Evolutionary conservation across 2,888 invertebrate genomes (phyloP), one percentile per base, ranked within the genome.

Genomic region (Melanostoma mellinum): DNA sequence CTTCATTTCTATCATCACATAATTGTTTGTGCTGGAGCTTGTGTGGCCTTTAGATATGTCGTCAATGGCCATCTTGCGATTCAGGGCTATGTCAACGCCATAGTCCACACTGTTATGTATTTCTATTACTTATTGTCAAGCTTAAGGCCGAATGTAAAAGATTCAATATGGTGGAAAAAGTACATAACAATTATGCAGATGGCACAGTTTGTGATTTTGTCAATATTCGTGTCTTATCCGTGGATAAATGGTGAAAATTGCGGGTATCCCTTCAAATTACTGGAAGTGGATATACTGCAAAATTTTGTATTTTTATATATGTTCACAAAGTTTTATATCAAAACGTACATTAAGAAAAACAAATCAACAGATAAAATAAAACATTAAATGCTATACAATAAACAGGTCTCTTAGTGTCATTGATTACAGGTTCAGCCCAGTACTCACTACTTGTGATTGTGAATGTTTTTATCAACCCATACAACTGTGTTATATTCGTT

Each of bases 51-150:
- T 0, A 94, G 93, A 85, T 95, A 93, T 87, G 87, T 93, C 0
- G 92, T 93, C 86, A 94, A 95, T 85, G 96, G 96, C 0, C 95
- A 95, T 87, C 93, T 93, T 0, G 92, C 93, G 4, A 91, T 93
- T 78, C 91, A 95, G 32, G 95, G 95, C 0, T 88, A 94, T 0
- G 89, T 96, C 33, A 97, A 97, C 88, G 92, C 93, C 0, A 93
- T 95, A 76, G 95, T 97, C 0, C 97, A 97, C 88, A 89, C 93
- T 0, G 89, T 96, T 35, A 97, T 97, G 97, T 97, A 97, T 88
- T 92, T 92, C 0, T 96, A 97, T 89, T 97, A 97, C 88, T 92
- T 96, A 5, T 87, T 96, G 69, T 93, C 96, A 0, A 95, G 95
- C 0, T 91, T 94, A 71, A 93, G 95, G 60, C 95, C 95, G 0